Evolutionary conservation across 2,113 vertebrate species (phyloP).

Genomic region (Gobiocypris rarus): DNA sequence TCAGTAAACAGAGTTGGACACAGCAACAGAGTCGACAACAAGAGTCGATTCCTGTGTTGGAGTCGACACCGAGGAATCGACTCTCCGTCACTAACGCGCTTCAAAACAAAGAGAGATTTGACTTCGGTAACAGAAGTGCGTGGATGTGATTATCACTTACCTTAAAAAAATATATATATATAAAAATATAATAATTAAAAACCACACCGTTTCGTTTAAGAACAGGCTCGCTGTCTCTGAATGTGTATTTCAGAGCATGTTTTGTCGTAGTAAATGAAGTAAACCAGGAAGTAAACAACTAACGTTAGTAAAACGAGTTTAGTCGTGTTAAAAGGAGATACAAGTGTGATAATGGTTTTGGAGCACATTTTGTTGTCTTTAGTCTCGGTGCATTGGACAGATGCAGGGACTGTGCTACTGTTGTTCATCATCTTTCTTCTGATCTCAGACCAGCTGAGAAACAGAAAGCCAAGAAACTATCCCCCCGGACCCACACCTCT

Average conservation of each 20-base stretch:
- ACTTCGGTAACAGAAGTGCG: background rate
- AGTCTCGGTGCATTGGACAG: slow-evolving; percentile 1
- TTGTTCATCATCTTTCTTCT: slow-evolving; percentile 42
- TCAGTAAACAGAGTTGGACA: too few species aligned
- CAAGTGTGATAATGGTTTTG: background rate
- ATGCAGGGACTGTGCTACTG: slow-evolving; percentile 21
- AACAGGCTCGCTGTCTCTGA: background rate
- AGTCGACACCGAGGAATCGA: too few species aligned
- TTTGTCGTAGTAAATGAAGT: background rate
- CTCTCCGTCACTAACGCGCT: background rate
- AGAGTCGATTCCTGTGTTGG: too few species aligned
- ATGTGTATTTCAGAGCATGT: background rate
- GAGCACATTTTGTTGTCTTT: background rate
- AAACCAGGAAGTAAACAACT: background rate
- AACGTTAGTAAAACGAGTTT: background rate
- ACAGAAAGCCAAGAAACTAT: slow-evolving; percentile 57
- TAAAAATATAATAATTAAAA: too few species aligned
- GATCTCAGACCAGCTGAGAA: slow-evolving; percentile 35
- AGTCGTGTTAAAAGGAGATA: background rate
- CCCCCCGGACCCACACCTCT: slow-evolving; percentile 70
- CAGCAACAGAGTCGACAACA: too few species aligned
- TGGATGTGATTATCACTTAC: background rate
- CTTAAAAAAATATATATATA: too few species aligned
- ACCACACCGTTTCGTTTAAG: background rate
- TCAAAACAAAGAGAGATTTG: background rate